These are phyloP conservation scores for Lacanobia wlatinum DNA, from an alignment of 2,888 invertebrate species.

Conservation along the genomic window DNA sequence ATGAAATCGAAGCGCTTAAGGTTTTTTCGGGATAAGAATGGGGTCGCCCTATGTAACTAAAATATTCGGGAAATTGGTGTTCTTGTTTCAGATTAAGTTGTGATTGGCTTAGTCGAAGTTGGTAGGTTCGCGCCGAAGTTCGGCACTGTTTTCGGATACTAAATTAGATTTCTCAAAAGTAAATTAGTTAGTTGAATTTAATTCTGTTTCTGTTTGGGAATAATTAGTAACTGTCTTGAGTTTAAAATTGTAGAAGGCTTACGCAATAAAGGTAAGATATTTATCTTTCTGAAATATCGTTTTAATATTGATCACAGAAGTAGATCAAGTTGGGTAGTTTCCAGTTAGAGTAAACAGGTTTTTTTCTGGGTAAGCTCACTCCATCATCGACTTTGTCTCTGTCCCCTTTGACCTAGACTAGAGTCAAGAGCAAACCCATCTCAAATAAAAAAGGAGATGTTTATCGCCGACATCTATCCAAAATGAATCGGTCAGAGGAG, in stretches of 20 bases:
- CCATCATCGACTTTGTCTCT: too few relatives aligned
- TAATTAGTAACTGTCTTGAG: background rate
- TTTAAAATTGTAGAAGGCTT: background rate
- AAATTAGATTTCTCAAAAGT: constrained; percentile 40
- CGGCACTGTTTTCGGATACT: constrained; percentile 1
- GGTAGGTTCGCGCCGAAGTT: constrained; percentile 17
- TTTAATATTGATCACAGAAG: too few relatives aligned
- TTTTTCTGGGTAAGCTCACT: too few relatives aligned
- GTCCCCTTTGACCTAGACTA: too few relatives aligned
- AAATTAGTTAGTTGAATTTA: constrained; percentile 15
- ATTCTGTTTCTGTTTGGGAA: constrained; percentile 17
- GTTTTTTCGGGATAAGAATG: constrained; percentile 42
- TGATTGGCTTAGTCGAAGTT: constrained; percentile 35
- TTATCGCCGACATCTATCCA: background rate
- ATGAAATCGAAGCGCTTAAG: constrained; percentile 58
- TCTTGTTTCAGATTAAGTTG: constrained; percentile 51
- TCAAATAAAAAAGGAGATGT: background rate
- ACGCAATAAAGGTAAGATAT: background rate
- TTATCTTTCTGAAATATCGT: background rate
- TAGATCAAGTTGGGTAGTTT: too few relatives aligned
- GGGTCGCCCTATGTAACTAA: constrained; percentile 29
- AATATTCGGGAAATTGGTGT: constrained; percentile 46
- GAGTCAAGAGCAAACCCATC: too few relatives aligned
- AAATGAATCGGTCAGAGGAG: background rate
- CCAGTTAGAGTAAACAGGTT: too few relatives aligned